phyloP scores from a whole-genome alignment of 2,888 invertebrate genomes.

The Automeris io region DNA sequence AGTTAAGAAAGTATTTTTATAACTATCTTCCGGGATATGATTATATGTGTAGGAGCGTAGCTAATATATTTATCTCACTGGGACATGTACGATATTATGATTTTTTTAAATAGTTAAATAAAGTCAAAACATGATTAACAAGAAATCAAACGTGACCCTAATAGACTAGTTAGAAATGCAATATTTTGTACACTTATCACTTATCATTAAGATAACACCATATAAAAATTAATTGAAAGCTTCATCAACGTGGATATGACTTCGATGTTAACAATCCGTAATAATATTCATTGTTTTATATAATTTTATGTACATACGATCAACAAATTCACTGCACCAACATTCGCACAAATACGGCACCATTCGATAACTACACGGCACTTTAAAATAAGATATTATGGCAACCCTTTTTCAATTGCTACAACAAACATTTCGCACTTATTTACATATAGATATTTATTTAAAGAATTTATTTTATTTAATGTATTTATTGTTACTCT shows the following conservation, averaged over 20 bases:
- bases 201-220: conserved; percentile 72
- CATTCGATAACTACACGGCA: conserved; percentile 3
- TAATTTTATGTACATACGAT: conserved; percentile 10
- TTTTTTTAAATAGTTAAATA: no score
- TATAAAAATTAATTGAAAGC: conserved; percentile 63
- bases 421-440: no score
- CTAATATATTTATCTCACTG: no score
- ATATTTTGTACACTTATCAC: conserved; percentile 71
- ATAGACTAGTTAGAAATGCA: conserved; percentile 74
- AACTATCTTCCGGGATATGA: no score
- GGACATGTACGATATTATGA: no score
- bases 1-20: no score
- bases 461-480: neutral
- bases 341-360: conserved; percentile 17
- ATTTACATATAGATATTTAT: neutral
- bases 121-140: no score
- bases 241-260: conserved; percentile 68
- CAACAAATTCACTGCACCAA: conserved; percentile 23
- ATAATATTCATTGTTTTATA: conserved; percentile 30
- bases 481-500: neutral
- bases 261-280: conserved; percentile 64
- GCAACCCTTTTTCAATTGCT: conserved; percentile 9
- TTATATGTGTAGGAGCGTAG: no score
- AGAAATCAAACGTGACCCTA: conserved; percentile 58
- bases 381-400: conserved; percentile 19